Conservation (phyloP, 2,888 invertebrate species). For the Willowsia nigromaculata region DNA sequence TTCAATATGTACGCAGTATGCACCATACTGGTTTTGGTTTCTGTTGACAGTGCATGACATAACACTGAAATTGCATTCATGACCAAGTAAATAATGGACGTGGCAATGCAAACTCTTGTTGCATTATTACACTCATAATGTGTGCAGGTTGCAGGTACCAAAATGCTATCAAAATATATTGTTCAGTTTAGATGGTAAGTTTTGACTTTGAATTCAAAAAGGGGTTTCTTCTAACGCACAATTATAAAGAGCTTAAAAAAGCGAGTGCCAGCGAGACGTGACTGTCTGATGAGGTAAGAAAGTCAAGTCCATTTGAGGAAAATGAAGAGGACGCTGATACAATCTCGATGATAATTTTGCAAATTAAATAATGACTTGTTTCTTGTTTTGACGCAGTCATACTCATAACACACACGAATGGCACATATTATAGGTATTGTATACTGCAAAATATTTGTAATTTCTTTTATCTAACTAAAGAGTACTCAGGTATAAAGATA, state of each 20-base stretch:
- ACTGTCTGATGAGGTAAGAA: background rate
- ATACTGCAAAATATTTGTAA: no score
- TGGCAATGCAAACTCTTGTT: background rate
- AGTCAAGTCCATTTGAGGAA: background rate
- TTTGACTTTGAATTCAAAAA: slow-evolving; percentile 22
- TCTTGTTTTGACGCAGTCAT: background rate
- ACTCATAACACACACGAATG: background rate
- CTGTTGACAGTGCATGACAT: background rate
- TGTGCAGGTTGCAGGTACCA: no score
- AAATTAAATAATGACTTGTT: background rate
- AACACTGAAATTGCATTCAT: slow-evolving; percentile 19
- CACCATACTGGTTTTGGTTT: background rate
- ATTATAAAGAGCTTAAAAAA: background rate
- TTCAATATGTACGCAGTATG: background rate
- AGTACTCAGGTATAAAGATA: no score
- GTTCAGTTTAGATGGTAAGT: no score
- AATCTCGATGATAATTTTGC: background rate
- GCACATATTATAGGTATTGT: no score
- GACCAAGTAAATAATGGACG: background rate
- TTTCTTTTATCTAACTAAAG: no score
- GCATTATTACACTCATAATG: background rate
- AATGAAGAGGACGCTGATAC: background rate
- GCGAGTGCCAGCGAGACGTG: background rate
- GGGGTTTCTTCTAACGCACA: background rate
- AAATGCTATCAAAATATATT: background rate